Evolutionary conservation across 2,797 vertebrate species (phyloP), one percentile per base, ranked within the genome.

Genomic region (Sandelia bainsii): DNA sequence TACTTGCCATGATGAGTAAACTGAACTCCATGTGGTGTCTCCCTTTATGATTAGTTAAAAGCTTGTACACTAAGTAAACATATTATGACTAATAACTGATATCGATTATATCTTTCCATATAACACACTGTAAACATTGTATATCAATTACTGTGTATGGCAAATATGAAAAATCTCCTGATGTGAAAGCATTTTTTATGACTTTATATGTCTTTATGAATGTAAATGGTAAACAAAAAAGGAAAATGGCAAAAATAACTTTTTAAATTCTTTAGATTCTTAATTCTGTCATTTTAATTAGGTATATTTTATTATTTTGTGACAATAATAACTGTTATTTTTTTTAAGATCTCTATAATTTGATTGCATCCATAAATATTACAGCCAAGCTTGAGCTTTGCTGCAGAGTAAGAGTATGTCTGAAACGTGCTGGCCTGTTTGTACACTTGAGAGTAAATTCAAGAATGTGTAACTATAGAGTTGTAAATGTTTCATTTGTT

Each of bases 401-500:
- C 37, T 37, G 53, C 20, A 45, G 17, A n/a, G 3, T n/a, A 3
- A 3, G n/a, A 20, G n/a, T 46, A 20, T 19, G 19, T 6, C 44
- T 45, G 44, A 45, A n/a, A 46, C 4, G n/a, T 46, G 19, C 32
- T 49, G 6, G 9, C 29, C 14, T 32, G 11, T 17, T 59, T 62
- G 44, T 6, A 25, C 14, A 50, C n/a, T 37, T 3, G 4, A 56
- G 10, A 44, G 20, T 10, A 40, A 54, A 69, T 51, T 61, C 5
- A 49, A 51, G 45, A 69, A 23, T 39, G 20, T 14, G 23, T 34
- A 6, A 67, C 57, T 52, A 44, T 19, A 72, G 70, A 79, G 61
- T 32, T 65, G 53, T 68, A 74, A 81, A 70, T 77, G 68, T 74
- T 75, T 79, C 16, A 82, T 81, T 76, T 79, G 62, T 75, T 69